Percentiles rank a stretch among this genome's conserved stretches.
Conservation (phyloP, 2,797 vertebrate genomes). For the Avahi laniger region DNA sequence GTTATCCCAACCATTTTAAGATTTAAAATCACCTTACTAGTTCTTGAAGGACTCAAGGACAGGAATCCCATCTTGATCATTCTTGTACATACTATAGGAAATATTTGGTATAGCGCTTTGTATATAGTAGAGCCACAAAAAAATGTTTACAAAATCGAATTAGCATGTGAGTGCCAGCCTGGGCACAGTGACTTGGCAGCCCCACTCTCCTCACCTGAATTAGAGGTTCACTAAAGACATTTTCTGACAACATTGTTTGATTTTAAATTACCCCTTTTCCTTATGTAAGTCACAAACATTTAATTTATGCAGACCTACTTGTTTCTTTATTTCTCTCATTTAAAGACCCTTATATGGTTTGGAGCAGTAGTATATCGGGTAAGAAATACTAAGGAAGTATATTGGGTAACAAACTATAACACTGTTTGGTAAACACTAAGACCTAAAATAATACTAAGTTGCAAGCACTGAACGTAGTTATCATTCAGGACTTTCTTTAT, state of each 20-base stretch:
- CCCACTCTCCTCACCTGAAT: background rate
- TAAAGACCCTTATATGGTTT: background rate
- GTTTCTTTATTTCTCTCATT: constrained; percentile 22
- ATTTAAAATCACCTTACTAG: background rate
- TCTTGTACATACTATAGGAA: background rate
- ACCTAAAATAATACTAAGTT: background rate
- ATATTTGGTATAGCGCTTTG: background rate
- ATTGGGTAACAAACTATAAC: background rate
- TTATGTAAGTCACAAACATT: background rate
- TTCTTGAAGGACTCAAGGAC: background rate
- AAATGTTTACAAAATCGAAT: background rate
- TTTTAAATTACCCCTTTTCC: background rate
- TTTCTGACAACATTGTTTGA: background rate
- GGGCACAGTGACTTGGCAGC: background rate
- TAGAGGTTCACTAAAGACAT: background rate
- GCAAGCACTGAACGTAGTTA: background rate
- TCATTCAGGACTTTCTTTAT: background rate
- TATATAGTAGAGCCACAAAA: background rate
- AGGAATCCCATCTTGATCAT: background rate
- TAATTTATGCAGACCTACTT: background rate
- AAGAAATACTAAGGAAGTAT: background rate
- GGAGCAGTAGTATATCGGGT: background rate
- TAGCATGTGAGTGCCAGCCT: background rate
- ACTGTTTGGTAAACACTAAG: background rate
- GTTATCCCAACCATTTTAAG: background rate